Percentiles rank a stretch among this genome's conserved stretches.
phyloP scores from a whole-genome alignment of 2,113 vertebrate genomes.

The Oncorhynchus keta region DNA sequence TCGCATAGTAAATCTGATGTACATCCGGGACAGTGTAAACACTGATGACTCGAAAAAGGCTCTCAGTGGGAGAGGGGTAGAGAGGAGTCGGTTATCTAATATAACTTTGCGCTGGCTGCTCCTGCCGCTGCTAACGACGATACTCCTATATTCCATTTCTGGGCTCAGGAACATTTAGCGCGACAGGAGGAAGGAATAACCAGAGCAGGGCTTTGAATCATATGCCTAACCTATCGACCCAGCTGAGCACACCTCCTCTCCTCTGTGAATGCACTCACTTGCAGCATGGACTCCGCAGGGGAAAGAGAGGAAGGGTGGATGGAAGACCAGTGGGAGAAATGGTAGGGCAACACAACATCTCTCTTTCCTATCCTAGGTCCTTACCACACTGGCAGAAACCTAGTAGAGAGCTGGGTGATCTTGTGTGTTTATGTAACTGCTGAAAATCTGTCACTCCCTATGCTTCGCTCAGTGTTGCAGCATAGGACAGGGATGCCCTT shows the following conservation, averaged over 20 bases:
- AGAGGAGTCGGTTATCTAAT: background rate
- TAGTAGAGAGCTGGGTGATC: slow-evolving; percentile 13
- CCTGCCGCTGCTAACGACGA: background rate
- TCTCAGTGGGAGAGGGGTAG: background rate
- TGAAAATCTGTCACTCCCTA: slow-evolving; percentile 5
- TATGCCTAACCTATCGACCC: slow-evolving; percentile 55
- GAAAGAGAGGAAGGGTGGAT: slow-evolving; percentile 91
- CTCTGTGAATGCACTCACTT: slow-evolving; percentile 78
- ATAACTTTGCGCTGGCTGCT: background rate
- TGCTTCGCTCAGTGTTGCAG: slow-evolving; percentile 1
- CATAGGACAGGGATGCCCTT: slow-evolving; percentile 35
- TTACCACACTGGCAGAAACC: background rate
- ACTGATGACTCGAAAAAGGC: slow-evolving; percentile 18
- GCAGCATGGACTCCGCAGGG: slow-evolving; percentile 90
- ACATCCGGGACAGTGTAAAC: slow-evolving; percentile 46
- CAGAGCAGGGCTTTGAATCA: slow-evolving; percentile 32
- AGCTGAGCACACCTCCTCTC: slow-evolving; percentile 48
- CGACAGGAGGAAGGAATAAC: background rate
- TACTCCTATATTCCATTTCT: background rate
- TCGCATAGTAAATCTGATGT: slow-evolving; percentile 57
- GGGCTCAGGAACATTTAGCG: background rate
- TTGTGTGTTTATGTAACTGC: slow-evolving; percentile 22
- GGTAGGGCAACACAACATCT: slow-evolving; percentile 75
- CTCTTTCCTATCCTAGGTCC: background rate
- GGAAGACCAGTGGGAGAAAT: slow-evolving; percentile 99